Conservation (phyloP, 1,140 invertebrate species). For the Drosophila truncata region DNA sequence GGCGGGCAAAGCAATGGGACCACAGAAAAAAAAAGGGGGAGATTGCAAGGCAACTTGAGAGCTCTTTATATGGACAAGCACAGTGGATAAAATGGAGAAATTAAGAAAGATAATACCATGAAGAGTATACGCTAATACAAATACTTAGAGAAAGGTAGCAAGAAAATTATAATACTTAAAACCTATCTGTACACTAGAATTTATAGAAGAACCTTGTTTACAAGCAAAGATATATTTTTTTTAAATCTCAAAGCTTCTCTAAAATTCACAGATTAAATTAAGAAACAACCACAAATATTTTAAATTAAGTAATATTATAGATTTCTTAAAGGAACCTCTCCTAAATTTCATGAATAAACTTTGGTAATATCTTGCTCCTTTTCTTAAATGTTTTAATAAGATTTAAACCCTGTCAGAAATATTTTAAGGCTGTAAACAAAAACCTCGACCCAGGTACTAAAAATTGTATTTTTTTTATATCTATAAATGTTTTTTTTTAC, state of each 20-base stretch:
- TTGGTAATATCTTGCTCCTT: too few species aligned
- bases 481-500: neutral
- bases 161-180: neutral
- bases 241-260: fast-evolving
- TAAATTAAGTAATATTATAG: too few species aligned
- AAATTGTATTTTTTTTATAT: neutral
- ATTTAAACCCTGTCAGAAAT: too few species aligned
- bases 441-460: neutral
- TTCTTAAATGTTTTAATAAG: too few species aligned
- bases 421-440: neutral
- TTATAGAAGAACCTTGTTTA: neutral
- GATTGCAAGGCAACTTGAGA: slow-evolving; percentile 16
- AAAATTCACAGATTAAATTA: neutral
- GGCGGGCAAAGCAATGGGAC: slow-evolving; percentile 38
- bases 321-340: too few species aligned
- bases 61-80: neutral
- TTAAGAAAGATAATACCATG: neutral
- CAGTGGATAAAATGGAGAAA: slow-evolving; percentile 7
- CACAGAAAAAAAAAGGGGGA: slow-evolving; percentile 24
- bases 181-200: neutral
- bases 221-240: neutral
- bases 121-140: neutral
- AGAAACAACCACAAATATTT: neutral
- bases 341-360: too few species aligned
- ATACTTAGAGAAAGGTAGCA: too few species aligned